Percentiles rank a stretch among this genome's conserved stretches.
These are phyloP conservation scores for Salmo trutta DNA, from an alignment of 2,797 vertebrate species.

Conservation along the genomic window DNA sequence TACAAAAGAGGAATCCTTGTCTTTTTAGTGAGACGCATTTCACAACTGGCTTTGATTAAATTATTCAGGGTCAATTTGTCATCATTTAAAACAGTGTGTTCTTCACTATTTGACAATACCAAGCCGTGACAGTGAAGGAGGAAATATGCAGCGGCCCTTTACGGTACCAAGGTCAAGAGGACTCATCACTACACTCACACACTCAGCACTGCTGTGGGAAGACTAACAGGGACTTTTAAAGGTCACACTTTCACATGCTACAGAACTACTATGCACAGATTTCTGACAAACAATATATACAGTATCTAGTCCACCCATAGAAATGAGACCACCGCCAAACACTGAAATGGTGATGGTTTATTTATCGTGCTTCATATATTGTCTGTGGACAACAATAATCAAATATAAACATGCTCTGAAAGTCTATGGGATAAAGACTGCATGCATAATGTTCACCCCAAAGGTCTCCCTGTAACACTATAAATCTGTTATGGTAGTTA, in stretches of 20 bases:
- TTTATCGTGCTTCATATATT: background rate
- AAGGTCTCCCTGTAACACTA: no score
- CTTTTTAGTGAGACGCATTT: background rate
- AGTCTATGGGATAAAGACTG: no score
- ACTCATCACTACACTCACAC: background rate
- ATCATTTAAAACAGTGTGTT: background rate
- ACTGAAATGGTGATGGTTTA: background rate
- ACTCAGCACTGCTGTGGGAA: background rate
- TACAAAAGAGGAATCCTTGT: background rate
- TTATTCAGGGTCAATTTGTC: background rate
- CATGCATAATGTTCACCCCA: no score
- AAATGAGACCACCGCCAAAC: background rate
- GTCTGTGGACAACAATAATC: background rate
- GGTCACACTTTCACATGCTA: background rate
- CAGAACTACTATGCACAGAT: background rate
- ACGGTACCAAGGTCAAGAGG: background rate
- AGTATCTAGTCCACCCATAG: no score
- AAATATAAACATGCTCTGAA: background rate
- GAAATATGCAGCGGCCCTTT: background rate
- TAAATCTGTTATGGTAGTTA: no score
- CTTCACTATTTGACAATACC: slow-evolving; percentile 1
- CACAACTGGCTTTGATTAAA: background rate
- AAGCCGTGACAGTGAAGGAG: background rate
- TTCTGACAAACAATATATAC: background rate
- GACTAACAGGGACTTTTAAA: background rate